A percentile compares a stretch with the other conserved stretches of the same genome.
These are phyloP conservation scores for Potamilus streckersoni DNA, from an alignment of 1,140 invertebrate species.

Conservation along the genomic window DNA sequence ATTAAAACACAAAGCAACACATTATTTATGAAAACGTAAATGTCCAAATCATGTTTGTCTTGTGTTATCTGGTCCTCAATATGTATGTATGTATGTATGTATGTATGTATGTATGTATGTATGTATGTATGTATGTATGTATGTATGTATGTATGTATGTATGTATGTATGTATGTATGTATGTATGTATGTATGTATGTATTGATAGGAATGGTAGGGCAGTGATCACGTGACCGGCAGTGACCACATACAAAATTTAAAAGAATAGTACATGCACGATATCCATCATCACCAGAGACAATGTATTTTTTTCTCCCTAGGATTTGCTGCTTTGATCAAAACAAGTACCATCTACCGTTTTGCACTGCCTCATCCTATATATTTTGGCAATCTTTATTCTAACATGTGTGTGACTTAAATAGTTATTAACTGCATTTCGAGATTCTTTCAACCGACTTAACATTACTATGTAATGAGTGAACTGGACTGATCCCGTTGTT, in stretches of 20 bases:
- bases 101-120: neutral
- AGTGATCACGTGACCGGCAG: slow-evolving; percentile 41
- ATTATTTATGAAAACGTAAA: no score
- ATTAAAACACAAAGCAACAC: no score
- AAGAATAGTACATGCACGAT: slow-evolving; percentile 40
- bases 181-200: slow-evolving; percentile 67
- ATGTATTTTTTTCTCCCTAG: slow-evolving; percentile 56
- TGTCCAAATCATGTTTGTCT: no score
- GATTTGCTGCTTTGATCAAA: slow-evolving; percentile 66
- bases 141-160: neutral
- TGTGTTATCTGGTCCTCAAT: neutral
- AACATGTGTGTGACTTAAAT: slow-evolving; percentile 48
- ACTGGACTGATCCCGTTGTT: no score
- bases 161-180: neutral
- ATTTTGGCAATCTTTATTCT: slow-evolving; percentile 61
- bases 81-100: neutral
- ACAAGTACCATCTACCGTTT: slow-evolving; percentile 46
- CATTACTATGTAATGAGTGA: no score
- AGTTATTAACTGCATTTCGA: no score
- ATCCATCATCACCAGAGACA: slow-evolving; percentile 58
- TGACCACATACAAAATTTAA: slow-evolving; percentile 38
- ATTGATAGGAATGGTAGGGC: slow-evolving; percentile 63
- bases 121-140: neutral
- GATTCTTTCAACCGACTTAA: no score
- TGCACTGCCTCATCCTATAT: slow-evolving; percentile 61